A percentile compares a stretch with the other conserved stretches of the same genome.
Evolutionary conservation across 2,113 vertebrate species (phyloP).

Genomic region (Colius striatus): DNA sequence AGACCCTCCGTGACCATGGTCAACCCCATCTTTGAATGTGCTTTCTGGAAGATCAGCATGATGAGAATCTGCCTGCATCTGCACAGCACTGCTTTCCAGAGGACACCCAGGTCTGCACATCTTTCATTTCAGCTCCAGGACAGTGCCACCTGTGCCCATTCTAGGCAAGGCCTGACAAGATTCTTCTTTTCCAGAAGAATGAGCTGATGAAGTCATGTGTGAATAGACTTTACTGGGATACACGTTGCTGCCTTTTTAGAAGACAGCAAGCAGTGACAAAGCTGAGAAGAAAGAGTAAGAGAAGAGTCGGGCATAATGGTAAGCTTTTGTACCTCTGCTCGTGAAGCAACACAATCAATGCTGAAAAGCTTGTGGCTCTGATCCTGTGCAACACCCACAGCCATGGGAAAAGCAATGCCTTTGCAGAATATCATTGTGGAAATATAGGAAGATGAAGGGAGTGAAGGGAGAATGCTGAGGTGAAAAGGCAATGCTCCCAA

Average conservation of each 20-base stretch:
- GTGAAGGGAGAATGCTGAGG: background rate
- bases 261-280: background rate
- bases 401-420: background rate
- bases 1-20: background rate
- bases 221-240: background rate
- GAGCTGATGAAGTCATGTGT: background rate
- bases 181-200: background rate
- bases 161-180: background rate
- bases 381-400: background rate
- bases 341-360: background rate
- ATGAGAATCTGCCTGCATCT: background rate
- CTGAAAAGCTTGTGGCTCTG: background rate
- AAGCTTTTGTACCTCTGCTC: background rate
- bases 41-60: background rate
- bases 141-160: rapidly evolving
- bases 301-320: background rate
- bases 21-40: background rate
- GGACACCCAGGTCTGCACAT: background rate
- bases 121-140: background rate
- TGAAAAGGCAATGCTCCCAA: background rate
- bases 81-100: background rate
- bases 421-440: background rate
- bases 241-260: background rate
- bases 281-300: background rate
- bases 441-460: background rate